Evolutionary conservation across 2,797 vertebrate genomes (phyloP), one percentile per base, ranked within the genome.

Genomic region (Aphelocoma californica): DNA sequence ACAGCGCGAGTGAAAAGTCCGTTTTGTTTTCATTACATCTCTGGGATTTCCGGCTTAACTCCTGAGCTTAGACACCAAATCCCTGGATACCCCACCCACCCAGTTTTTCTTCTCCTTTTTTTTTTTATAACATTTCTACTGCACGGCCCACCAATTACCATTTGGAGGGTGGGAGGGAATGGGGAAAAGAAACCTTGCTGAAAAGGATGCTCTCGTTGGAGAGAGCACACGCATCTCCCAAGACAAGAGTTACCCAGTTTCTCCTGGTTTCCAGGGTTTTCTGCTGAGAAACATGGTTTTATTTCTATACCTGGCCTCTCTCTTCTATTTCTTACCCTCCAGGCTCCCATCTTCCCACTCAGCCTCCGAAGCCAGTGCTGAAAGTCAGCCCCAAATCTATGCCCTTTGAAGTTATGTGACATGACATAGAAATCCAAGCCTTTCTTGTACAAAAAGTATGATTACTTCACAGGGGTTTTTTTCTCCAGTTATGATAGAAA

Each of bases 1-100:
- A 97, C 97, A 97, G 97, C 86, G 92, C 91, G 40, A 97, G 97
- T 97, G 97, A 98, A 97, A 97, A 97, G 97, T 97, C 97, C 97
- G 93, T 97, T 97, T 97, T 98, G 97, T 97, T 98, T 97, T 98
- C 97, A 97, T 97, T 98, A 97, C 97, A 97, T 97, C 90, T 96
- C 96, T 97, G 97, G 97, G 97, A 98, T 98, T 97, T 98, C 97
- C 97, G 96, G 97, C 96, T 97, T 96, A 97, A 97, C 97, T 97
- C 96, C 96, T 96, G 95, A 97, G 97, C 94, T 97, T 97, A 97
- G 96, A 97, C 96, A 97, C 93, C 94, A 97, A 97, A 97, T 97
- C 96, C 97, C 97, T 92, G 94, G 97, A 96, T 95, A 97, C 95
- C 96, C 97, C 97, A 94, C 96, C 96, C 96, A 94, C 97, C 95